phyloP scores from a whole-genome alignment of 2,113 vertebrate species.

The Scolopax mira region DNA sequence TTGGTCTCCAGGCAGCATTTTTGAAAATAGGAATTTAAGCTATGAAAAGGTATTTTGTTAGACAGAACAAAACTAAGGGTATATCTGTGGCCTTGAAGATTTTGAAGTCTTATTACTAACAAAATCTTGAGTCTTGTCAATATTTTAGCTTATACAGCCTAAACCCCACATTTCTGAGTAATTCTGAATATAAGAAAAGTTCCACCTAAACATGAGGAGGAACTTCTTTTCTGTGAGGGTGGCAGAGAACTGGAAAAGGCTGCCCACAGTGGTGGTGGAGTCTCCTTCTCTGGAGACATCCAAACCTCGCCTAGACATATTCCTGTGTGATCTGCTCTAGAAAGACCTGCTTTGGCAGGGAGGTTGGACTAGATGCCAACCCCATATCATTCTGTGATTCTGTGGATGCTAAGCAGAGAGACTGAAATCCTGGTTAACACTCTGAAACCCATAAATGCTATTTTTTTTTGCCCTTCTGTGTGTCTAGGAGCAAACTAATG shows the following conservation, averaged over 20 bases:
- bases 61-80: neutral
- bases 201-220: too few species aligned
- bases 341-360: too few species aligned
- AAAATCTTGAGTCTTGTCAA: neutral
- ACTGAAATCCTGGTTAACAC: neutral
- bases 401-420: neutral
- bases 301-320: too few species aligned
- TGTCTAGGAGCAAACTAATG: neutral
- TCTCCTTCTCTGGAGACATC: too few species aligned
- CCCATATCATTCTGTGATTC: too few species aligned
- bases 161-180: neutral
- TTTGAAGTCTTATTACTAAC: neutral
- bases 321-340: too few species aligned
- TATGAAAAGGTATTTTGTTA: neutral
- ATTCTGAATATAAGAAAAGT: too few species aligned
- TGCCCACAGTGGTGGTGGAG: too few species aligned
- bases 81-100: neutral
- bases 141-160: neutral
- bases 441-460: fast-evolving
- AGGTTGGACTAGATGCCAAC: too few species aligned
- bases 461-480: neutral
- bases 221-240: too few species aligned
- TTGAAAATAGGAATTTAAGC: neutral
- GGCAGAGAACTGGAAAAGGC: too few species aligned
- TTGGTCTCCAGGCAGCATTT: neutral